Evolutionary conservation across 2,888 invertebrate genomes (phyloP), one percentile per base, ranked within the genome.

Genomic region (Tipula confusa): DNA sequence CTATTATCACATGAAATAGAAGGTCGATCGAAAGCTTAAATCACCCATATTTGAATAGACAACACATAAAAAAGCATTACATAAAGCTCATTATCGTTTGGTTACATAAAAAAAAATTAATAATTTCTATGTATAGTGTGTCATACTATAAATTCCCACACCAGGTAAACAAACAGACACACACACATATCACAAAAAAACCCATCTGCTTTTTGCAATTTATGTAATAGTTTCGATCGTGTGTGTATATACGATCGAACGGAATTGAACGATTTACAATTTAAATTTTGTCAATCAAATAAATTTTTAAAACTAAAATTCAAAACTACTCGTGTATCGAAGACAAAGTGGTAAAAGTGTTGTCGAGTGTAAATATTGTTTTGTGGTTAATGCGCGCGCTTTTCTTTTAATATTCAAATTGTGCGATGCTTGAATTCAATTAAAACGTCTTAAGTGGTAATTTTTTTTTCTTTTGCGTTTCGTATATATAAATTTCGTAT

Each of bases 371-470:
- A 6, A n/a, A n/a, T n/a, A n/a, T n/a, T n/a, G n/a, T 38, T 15
- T n/a, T 38, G 38, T 43, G n/a, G 7, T 2, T n/a, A 64, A 9
- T 64, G 64, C 13, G 64, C 64, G 64, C 24, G 64, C 64, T 64
- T 43, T 43, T 43, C n/a, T n/a, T n/a, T 64, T 64, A 64, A 24
- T 64, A 64, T 64, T 64, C 64, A 64, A 64, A 64, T 64, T 64
- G 64, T 64, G n/a, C n/a, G 64, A 64, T 24, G 64, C 64, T 64
- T 64, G 24, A 64, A 64, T 64, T 64, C 64, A 64, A 64, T 64
- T 64, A 64, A 64, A 64, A 64, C 64, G 64, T 64, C 64, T 64
- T 64, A 64, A 64, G 64, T 64, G 64, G 64, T 64, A 64, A 64
- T 64, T 64, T 64, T 64, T 24, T 64, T 64, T 64, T 64, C 11